Conservation (phyloP, 1,140 invertebrate species). For the Leptestheria dahalacensis region DNA sequence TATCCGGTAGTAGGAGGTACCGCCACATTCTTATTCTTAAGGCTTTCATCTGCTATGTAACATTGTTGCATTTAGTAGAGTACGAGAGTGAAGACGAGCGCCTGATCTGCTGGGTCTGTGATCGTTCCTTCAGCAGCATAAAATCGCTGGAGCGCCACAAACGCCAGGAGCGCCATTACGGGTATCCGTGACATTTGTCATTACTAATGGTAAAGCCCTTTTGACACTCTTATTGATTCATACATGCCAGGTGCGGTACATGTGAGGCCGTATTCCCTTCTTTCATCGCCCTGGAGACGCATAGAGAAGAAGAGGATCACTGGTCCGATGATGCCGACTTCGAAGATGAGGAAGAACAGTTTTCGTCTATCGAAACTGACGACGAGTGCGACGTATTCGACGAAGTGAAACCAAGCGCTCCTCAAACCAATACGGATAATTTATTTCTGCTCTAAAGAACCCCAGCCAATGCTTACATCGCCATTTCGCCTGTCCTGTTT, state of each 20-base stretch:
- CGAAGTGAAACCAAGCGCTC: too few species aligned
- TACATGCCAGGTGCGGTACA: neutral
- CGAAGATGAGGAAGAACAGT: constrained; percentile 9
- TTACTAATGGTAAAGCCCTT: neutral
- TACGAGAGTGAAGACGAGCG: constrained; percentile 1
- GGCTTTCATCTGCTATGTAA: too few species aligned
- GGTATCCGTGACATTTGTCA: neutral
- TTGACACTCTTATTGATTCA: neutral
- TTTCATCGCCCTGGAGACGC: neutral
- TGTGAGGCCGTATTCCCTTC: constrained; percentile 5
- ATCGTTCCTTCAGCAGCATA: neutral
- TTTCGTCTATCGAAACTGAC: constrained; percentile 17
- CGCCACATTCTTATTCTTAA: too few species aligned
- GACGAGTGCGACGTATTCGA: constrained; percentile 19
- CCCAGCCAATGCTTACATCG: too few species aligned
- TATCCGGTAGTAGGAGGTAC: too few species aligned
- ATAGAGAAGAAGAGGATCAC: constrained; percentile 4
- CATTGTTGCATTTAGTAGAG: too few species aligned
- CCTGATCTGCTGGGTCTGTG: constrained; percentile 1
- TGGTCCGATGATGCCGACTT: constrained; percentile 9
- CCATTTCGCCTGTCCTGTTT: too few species aligned
- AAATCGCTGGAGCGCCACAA: constrained; percentile 3
- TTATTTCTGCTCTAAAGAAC: too few species aligned
- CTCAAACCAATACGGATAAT: too few species aligned
- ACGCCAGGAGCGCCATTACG: constrained; percentile 2